A percentile compares a stretch with the other conserved stretches of the same genome.
Conservation (phyloP, 2,797 vertebrate genomes). For the Peromyscus attwateri region DNA sequence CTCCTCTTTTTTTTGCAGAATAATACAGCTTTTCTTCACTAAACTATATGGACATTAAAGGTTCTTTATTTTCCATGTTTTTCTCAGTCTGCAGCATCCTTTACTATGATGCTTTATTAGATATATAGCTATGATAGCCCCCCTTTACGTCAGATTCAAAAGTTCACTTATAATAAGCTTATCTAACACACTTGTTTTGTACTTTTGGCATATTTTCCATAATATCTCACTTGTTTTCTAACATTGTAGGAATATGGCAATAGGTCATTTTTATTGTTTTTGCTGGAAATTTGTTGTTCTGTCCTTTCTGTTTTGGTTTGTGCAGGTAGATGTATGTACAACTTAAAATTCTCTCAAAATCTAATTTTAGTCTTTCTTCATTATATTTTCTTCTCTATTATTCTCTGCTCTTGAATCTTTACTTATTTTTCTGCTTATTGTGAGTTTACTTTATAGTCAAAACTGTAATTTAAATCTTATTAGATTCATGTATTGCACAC, state of each 20-base stretch:
- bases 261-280: not conserved
- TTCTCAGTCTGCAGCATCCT: not conserved
- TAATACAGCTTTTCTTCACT: not conserved
- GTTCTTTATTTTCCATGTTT: not conserved
- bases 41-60: not conserved
- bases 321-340: not conserved
- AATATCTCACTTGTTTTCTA: not conserved
- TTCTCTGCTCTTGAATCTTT: not conserved
- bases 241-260: not conserved
- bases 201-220: not conserved
- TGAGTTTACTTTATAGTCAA: not conserved
- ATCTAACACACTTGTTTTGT: not conserved
- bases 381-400: not conserved
- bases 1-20: too few relatives aligned
- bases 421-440: not conserved
- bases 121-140: not conserved
- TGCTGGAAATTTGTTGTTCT: not conserved
- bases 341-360: not conserved
- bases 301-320: not conserved
- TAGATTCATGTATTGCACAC: not conserved
- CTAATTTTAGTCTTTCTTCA: not conserved
- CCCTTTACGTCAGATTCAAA: not conserved
- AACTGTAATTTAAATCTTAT: not conserved
- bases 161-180: not conserved
- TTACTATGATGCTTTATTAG: not conserved